Evolutionary conservation across 1,140 invertebrate species (phyloP), one percentile per base, ranked within the genome.

Genomic region (Eriocheir sinensis): DNA sequence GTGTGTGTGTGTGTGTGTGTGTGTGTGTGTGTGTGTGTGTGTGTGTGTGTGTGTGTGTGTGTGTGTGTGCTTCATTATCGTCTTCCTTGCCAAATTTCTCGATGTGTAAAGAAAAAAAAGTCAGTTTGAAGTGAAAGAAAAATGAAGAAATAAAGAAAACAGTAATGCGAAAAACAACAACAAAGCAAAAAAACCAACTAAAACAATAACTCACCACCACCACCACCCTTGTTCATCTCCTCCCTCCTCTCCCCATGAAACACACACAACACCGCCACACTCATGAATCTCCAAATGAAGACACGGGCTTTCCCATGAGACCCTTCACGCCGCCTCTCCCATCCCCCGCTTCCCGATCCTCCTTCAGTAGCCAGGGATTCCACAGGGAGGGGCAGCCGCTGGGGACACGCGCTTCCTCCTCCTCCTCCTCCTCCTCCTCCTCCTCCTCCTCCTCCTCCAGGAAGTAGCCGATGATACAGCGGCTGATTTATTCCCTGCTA

Each of bases 11-110:
- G 44, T 48, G 44, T 48, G 44, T 48, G 44, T 48, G 44, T 48
- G 44, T 48, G 44, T 81, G 60, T 81, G 79, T 81, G 79, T n/a
- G 79, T 81, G 79, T 81, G 79, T 81, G 79, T 81, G 79, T 81
- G 79, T 85, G 81, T 85, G 83, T 85, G 83, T 85, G 83, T 85
- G 83, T 85, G 41, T 53, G 27, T 72, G 60, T 12, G 60, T 1
- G n/a, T 21, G n/a, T 9, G 60, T 72, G 60, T 4, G 27, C 27
- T 72, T 72, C 60, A 72, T 72, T n/a, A 72, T n/a, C 21, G n/a
- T n/a, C n/a, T n/a, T n/a, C n/a, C n/a, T n/a, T n/a, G n/a, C n/a
- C n/a, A n/a, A n/a, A n/a, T n/a, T n/a, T n/a, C n/a, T n/a, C n/a
- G n/a, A n/a, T n/a, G n/a, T n/a, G n/a, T n/a, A n/a, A n/a, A n/a